Percentiles rank a stretch among this genome's conserved stretches.
Conservation (phyloP, 2,113 vertebrate genomes). For the Mus musculus region GRCm39 chr12:99053501-99054000, state of each 20-base stretch:
- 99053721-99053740: neutral
- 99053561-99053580: neutral
- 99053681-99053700: slow-evolving; percentile 44
- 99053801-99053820: neutral
- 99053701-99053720: neutral
- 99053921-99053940: neutral
- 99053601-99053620: neutral
- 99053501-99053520: neutral
- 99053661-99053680: slow-evolving; percentile 57
- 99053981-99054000: rapidly evolving
- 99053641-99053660: neutral
- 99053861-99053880: neutral
- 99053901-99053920: neutral
- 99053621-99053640: neutral
- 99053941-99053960: neutral
- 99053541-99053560: neutral
- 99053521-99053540: neutral
- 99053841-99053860: neutral
- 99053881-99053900: neutral
- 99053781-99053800: rapidly evolving
- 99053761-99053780: neutral
- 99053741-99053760: neutral
- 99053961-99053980: rapidly evolving
- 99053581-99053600: neutral
- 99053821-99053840: neutral